A percentile compares a stretch with the other conserved stretches of the same genome.
Evolutionary conservation across 1,140 invertebrate species (phyloP).

Genomic region (Anagrus nilaparvatae): DNA sequence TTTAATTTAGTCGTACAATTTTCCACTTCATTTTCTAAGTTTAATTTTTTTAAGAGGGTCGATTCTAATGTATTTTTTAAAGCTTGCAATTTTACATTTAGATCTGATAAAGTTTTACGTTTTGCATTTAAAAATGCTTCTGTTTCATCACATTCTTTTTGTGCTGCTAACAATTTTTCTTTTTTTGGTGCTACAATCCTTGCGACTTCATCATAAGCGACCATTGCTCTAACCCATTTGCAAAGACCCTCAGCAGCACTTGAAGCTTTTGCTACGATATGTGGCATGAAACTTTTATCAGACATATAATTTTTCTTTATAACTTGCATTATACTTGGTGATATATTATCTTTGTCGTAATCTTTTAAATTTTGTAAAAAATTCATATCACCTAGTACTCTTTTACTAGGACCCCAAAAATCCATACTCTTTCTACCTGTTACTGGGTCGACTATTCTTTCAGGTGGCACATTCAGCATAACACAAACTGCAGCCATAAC

Average conservation of each 20-base stretch:
- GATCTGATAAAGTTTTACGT: constrained; percentile 41
- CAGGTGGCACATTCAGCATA: constrained; percentile 56
- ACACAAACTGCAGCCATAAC: constrained; percentile 71
- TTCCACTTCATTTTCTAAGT: constrained; percentile 38
- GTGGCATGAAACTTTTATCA: constrained; percentile 57
- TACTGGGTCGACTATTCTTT: constrained; percentile 48
- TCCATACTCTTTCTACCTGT: constrained; percentile 54
- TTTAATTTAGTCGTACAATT: constrained; percentile 56
- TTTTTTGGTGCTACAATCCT: constrained; percentile 58
- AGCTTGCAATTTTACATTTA: constrained; percentile 50
- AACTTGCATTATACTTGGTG: constrained; percentile 47
- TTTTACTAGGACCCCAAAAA: constrained; percentile 65
- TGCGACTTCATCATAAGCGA: constrained; percentile 59
- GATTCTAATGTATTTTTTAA: constrained; percentile 44
- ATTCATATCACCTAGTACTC: constrained; percentile 59
- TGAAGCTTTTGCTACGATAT: constrained; percentile 60
- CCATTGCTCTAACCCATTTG: constrained; percentile 66
- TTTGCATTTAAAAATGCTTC: constrained; percentile 53
- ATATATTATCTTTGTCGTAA: constrained; percentile 64
- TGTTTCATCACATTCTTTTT: constrained; percentile 48
- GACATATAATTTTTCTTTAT: constrained; percentile 56
- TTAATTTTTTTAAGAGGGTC: constrained; percentile 44
- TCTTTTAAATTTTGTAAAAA: constrained; percentile 57
- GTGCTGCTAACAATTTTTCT: constrained; percentile 48
- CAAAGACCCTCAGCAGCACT: constrained; percentile 62